phyloP scores from a whole-genome alignment of 2,113 vertebrate species.

The Larimichthys crocea region DNA sequence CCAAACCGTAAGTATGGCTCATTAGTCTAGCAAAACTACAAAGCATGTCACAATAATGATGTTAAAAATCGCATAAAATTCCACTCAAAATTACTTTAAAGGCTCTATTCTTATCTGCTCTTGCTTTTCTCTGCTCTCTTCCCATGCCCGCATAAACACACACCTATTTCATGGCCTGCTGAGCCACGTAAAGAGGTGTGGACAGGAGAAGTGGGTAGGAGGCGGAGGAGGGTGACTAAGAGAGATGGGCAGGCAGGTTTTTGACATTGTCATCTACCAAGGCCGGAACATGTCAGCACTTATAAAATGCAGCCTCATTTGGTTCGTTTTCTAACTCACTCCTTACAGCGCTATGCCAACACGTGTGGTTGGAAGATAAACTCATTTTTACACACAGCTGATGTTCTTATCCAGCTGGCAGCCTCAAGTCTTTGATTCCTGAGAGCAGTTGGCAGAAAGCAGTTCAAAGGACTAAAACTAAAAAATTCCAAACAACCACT shows the following conservation, averaged over 20 bases:
- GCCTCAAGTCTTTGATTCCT: conserved; percentile 5
- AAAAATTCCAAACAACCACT: conserved; percentile 5
- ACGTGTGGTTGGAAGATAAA: conserved; percentile 10
- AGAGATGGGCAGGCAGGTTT: conserved; percentile 38
- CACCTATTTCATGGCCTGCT: conserved; percentile 36
- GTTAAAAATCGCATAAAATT: background rate
- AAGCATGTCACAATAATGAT: background rate
- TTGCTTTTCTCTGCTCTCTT: background rate
- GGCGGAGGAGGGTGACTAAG: conserved; percentile 24
- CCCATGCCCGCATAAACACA: conserved; percentile 38
- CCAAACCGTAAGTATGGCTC: background rate
- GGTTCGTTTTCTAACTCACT: background rate
- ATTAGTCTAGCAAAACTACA: background rate
- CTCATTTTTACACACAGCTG: background rate
- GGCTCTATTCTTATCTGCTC: background rate
- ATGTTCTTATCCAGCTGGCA: conserved; percentile 44
- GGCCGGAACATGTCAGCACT: conserved; percentile 53
- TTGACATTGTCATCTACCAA: conserved; percentile 23
- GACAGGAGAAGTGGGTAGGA: conserved; percentile 46
- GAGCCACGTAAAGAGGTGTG: conserved; percentile 57
- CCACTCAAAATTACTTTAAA: background rate
- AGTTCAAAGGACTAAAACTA: conserved; percentile 12
- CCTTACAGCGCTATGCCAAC: conserved; percentile 22
- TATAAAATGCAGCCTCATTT: background rate
- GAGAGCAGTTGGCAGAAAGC: background rate